These are phyloP conservation scores for Rotaria magnacalcarata DNA, from an alignment of 2,888 invertebrate genomes.

Conservation along the genomic window DNA sequence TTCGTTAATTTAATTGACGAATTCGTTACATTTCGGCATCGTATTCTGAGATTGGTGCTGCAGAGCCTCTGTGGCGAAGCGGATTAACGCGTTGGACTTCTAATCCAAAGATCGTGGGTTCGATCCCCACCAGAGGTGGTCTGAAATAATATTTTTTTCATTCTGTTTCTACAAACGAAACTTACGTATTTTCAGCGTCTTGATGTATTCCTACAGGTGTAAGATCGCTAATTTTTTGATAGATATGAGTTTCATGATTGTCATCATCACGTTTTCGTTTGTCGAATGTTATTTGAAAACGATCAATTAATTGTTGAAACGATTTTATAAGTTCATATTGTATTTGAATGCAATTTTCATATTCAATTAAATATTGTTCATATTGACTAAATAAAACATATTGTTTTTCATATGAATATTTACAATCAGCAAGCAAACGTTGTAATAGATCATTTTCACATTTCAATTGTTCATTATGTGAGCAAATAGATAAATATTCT, in stretches of 20 bases:
- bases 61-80: constrained; percentile 38
- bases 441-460: constrained; percentile 28
- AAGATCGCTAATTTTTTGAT: neutral
- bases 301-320: constrained; percentile 1
- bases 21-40: neutral
- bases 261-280: neutral
- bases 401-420: constrained; percentile 31
- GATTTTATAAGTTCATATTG: constrained; percentile 10
- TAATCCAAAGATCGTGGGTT: constrained; percentile 52
- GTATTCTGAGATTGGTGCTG: neutral
- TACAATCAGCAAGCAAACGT: constrained; percentile 23
- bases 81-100: constrained; percentile 51
- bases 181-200: neutral
- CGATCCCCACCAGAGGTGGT: constrained; percentile 51
- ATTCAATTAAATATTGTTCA: constrained; percentile 37
- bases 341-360: neutral
- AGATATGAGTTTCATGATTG: neutral
- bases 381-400: constrained; percentile 27
- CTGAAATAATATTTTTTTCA: constrained; percentile 43
- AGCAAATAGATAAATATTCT: constrained; percentile 9
- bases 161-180: neutral
- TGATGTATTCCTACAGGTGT: neutral
- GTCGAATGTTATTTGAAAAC: neutral
- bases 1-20: too few relatives aligned
- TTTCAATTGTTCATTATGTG: constrained; percentile 21